Conservation (phyloP, 2,113 vertebrate genomes). For the Theropithecus gelada region DNA sequence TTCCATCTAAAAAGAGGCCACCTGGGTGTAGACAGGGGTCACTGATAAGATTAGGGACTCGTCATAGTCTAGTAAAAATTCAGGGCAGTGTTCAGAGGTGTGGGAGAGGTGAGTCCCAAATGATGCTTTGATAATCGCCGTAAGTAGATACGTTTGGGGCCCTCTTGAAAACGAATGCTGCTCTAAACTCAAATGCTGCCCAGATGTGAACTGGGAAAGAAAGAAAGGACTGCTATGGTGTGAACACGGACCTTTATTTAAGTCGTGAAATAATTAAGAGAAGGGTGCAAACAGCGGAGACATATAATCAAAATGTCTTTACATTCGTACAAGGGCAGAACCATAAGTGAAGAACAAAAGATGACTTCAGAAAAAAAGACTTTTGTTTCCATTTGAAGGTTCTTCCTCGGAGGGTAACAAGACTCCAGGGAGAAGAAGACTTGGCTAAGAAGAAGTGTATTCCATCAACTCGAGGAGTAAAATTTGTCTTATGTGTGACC, state of each 20-base stretch:
- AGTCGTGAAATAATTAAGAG: neutral
- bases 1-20: constrained; percentile 16
- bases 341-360: neutral
- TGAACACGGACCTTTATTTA: neutral
- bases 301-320: neutral
- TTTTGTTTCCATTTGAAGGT: neutral
- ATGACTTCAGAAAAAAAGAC: neutral
- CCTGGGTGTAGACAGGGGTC: constrained; percentile 10
- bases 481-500: constrained; percentile 44
- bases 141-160: neutral
- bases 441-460: neutral
- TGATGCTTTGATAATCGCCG: neutral
- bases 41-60: constrained; percentile 28
- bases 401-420: neutral
- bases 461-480: constrained; percentile 1
- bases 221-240: rapidly evolving
- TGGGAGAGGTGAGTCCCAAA: neutral
- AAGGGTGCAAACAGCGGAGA: neutral
- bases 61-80: neutral
- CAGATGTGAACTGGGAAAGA: neutral
- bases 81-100: neutral
- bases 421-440: neutral
- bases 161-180: neutral
- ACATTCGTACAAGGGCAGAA: neutral
- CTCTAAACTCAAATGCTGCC: neutral